Evolutionary conservation across 2,888 invertebrate genomes (phyloP).

Genomic region (Ischnus inquisitorius): DNA sequence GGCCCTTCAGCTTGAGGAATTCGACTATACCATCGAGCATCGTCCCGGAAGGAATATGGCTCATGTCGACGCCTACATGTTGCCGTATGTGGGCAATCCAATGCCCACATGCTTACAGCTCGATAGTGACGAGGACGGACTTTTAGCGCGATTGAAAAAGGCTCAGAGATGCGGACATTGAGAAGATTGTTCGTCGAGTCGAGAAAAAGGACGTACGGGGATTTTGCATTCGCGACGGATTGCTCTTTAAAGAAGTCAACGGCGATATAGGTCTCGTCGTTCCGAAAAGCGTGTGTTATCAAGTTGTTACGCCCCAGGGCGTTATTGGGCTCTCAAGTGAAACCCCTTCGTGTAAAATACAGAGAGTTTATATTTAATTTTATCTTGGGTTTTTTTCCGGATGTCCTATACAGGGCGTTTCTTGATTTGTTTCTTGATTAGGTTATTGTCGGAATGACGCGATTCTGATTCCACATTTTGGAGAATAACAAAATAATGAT

Average conservation of each 20-base stretch:
- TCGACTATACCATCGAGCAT: constrained; percentile 66
- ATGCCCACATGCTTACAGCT: constrained; percentile 30
- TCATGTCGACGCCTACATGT: constrained; percentile 69
- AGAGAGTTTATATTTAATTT: too few species aligned
- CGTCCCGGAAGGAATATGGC: constrained; percentile 66
- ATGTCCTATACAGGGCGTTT: too few species aligned
- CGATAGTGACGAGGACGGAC: constrained; percentile 25
- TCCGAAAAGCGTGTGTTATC: constrained; percentile 55
- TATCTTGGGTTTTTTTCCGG: too few species aligned
- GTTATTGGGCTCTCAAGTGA: too few species aligned
- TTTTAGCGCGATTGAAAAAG: not conserved
- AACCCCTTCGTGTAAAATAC: too few species aligned
- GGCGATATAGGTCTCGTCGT: constrained; percentile 62
- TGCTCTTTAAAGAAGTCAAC: constrained; percentile 56
- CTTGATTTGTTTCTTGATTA: too few species aligned
- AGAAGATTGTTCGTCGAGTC: constrained; percentile 9
- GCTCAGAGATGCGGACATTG: constrained; percentile 41
- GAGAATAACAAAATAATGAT: too few species aligned
- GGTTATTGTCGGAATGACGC: too few species aligned
- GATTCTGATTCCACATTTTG: too few species aligned
- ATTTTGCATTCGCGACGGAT: constrained; percentile 31
- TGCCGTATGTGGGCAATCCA: constrained; percentile 70
- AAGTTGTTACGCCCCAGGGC: too few species aligned
- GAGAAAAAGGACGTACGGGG: not conserved
- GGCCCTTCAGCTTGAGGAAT: constrained; percentile 68